Evolutionary conservation across 2,113 vertebrate species (phyloP).

Genomic region (Chamaetylas fuelleborni): DNA sequence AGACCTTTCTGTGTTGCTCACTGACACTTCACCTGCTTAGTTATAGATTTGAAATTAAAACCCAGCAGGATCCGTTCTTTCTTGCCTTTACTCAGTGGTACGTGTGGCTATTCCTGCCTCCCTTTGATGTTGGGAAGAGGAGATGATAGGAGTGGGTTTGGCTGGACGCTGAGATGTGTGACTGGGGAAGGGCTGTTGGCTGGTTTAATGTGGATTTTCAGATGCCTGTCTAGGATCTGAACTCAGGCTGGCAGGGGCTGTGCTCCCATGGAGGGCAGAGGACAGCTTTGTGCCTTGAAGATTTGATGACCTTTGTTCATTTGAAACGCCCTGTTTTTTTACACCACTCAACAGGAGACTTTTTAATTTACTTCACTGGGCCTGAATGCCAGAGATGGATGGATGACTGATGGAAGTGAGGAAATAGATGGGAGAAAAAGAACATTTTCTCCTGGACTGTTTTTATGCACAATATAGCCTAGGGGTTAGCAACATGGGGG

Average conservation of each 20-base stretch:
- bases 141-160: background rate
- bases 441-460: background rate
- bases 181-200: background rate
- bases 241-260: background rate
- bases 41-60: background rate
- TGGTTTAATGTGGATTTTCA: background rate
- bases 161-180: accelerated
- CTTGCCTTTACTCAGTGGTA: background rate
- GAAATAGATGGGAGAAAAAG: background rate
- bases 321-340: background rate
- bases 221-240: background rate
- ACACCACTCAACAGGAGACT: background rate
- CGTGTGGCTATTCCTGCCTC: background rate
- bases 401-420: background rate
- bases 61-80: background rate
- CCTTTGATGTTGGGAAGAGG: background rate
- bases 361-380: slow-evolving; percentile 13
- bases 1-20: background rate
- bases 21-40: background rate
- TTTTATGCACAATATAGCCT: background rate
- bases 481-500: background rate
- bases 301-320: background rate
- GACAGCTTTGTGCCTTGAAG: slow-evolving; percentile 23
- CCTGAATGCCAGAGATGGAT: background rate
- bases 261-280: background rate